Evolutionary conservation across 2,888 invertebrate species (phyloP), one percentile per base, ranked within the genome.

Genomic region (Sturmia bella): DNA sequence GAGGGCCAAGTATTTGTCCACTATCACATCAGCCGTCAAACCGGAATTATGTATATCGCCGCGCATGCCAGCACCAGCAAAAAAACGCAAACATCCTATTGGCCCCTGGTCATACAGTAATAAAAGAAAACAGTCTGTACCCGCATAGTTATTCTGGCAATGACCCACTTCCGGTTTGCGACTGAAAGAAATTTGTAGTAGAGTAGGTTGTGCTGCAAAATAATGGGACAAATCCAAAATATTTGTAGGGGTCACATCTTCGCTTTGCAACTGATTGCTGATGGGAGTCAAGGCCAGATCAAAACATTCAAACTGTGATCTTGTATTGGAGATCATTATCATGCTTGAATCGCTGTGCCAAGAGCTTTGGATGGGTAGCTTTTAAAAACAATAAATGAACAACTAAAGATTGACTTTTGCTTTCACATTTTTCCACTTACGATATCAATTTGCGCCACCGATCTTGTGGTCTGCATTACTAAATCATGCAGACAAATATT

Each of bases 401-500:
- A n/a, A n/a, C n/a, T n/a, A 50, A 45, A 19, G 37, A 17, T 37
- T 37, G 32, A 32, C 9, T 1, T 32, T 32, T 3, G 1, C 5
- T 9, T 7, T 32, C 7, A 32, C 5, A 32, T 6, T 1, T 54
- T 13, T 50, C 2, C 12, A 92, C 94, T 93, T 91, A 97, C 97
- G 92, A 98, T 95, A 72, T 95, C 94, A 72, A 95, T 94, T 89
- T 95, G 95, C 43, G 89, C 83, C 3, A 95, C 93, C 17, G 94
- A 93, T 87, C 94, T 94, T 5, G 95, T 96, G 0, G 95, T 92
- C 56, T 96, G 95, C 83, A 94, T 93, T 27, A 92, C 92, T 77
- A 94, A 93, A 91, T 98, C 96, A 86, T 96, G 93, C 24, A 98
- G 91, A 48, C 95, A 95, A 81, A 98, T 91, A 3, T 96, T 94